Percentiles rank a stretch among this genome's conserved stretches.
Conservation (phyloP, 2,888 invertebrate genomes). For the Aproaerema taeniolella region DNA sequence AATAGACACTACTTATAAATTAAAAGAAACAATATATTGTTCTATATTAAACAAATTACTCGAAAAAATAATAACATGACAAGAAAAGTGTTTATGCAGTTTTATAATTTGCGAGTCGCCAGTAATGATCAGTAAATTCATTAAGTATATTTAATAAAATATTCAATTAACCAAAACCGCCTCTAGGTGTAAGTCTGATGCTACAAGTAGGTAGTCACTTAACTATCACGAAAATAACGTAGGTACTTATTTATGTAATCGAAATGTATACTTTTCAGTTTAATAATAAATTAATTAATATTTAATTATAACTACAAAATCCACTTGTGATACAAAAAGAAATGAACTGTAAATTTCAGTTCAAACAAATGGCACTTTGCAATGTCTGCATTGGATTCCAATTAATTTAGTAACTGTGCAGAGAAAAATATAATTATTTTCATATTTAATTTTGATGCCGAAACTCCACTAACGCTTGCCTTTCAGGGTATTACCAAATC, state of each 20-base stretch:
- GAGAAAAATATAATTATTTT: constrained; percentile 60
- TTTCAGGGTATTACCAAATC: constrained; percentile 86
- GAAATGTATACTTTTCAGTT: constrained; percentile 59
- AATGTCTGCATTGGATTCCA: constrained; percentile 64
- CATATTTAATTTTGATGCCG: constrained; percentile 68
- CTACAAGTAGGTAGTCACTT: constrained; percentile 61
- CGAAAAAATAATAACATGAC: constrained; percentile 13
- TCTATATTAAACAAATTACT: constrained; percentile 6
- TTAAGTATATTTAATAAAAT: constrained; percentile 31
- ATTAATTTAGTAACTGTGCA: constrained; percentile 44
- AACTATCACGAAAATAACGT: constrained; percentile 72
- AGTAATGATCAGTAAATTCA: constrained; percentile 35
- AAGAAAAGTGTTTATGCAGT: constrained; percentile 51
- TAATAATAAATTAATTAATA: constrained; percentile 54
- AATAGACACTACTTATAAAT: background rate
- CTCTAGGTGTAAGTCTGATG: constrained; percentile 49
- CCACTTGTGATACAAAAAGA: constrained; percentile 47
- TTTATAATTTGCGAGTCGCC: constrained; percentile 43
- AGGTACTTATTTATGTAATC: constrained; percentile 64
- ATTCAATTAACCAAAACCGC: constrained; percentile 59
- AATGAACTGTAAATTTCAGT: constrained; percentile 23
- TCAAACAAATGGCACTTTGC: constrained; percentile 67
- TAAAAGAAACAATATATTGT: background rate
- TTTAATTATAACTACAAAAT: constrained; percentile 50
- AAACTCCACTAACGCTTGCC: constrained; percentile 78